These are phyloP conservation scores for Osedax frankpressi DNA, from an alignment of 2,888 invertebrate genomes.

Conservation along the genomic window DNA sequence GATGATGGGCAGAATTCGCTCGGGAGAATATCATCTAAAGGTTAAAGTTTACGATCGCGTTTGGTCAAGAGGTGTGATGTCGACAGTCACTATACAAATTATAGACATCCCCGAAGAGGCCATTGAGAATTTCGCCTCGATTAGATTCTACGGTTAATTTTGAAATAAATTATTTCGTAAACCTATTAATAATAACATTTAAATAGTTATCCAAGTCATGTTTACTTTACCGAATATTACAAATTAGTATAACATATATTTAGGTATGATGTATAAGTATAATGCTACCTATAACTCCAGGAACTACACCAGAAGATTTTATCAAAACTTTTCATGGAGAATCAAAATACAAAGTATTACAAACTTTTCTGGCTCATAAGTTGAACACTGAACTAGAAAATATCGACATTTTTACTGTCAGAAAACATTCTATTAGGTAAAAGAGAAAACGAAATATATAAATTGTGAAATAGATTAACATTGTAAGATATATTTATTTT, in stretches of 20 bases:
- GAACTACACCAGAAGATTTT: conserved; percentile 85
- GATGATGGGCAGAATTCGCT: conserved; percentile 80
- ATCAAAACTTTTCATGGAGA: not conserved
- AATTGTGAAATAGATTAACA: too few relatives aligned
- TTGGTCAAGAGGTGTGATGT: conserved; percentile 67
- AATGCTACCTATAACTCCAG: too few relatives aligned
- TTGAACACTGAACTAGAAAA: conserved; percentile 47
- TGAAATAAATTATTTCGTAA: not conserved
- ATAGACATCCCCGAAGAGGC: conserved; percentile 89
- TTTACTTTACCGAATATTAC: too few relatives aligned
- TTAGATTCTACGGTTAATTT: conserved; percentile 56
- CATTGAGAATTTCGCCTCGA: conserved; percentile 83
- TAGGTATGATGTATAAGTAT: too few relatives aligned
- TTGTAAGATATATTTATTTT: too few relatives aligned
- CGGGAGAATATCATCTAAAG: conserved; percentile 66
- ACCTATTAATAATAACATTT: not conserved
- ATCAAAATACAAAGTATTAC: not conserved
- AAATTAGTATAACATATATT: too few relatives aligned
- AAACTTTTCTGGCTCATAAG: not conserved
- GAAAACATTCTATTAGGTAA: conserved; percentile 62
- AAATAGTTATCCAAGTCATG: too few relatives aligned
- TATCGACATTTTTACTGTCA: conserved; percentile 91
- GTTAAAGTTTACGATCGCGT: conserved; percentile 72
- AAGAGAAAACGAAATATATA: too few relatives aligned
- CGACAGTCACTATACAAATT: conserved; percentile 58